These are phyloP conservation scores for Virgularia gustaviana DNA, from an alignment of 92 coral and sea anemone genomes.

Conservation along the genomic window DNA sequence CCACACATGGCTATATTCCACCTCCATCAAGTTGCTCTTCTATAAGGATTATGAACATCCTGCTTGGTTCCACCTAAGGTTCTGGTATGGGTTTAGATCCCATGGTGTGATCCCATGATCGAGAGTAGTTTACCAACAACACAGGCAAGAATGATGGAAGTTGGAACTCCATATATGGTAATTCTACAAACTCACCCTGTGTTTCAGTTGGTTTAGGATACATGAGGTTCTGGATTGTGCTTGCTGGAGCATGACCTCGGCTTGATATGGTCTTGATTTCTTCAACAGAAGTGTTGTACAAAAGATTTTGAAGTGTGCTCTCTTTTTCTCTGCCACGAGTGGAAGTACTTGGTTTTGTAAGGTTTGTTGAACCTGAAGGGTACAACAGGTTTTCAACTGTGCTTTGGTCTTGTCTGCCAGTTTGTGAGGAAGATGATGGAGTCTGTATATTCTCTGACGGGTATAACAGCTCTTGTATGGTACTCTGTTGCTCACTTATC, in stretches of 20 bases:
- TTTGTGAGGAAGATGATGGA: background rate
- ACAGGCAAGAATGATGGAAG: background rate
- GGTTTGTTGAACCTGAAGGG: background rate
- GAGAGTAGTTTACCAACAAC: conserved; percentile 4
- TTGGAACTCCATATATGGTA: background rate
- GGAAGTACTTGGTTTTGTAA: conserved; percentile 14
- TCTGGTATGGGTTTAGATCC: no score
- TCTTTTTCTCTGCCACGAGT: conserved; percentile 82
- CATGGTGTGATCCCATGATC: no score
- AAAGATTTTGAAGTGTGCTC: conserved; percentile 59
- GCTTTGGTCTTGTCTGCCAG: background rate
- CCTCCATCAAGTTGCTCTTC: no score
- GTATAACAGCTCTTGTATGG: background rate
- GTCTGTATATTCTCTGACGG: background rate
- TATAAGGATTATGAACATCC: no score
- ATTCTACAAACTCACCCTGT: background rate
- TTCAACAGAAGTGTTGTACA: conserved; percentile 59
- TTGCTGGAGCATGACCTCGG: conserved; percentile 68
- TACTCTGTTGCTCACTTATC: background rate
- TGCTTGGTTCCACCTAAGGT: no score
- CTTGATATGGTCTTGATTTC: conserved; percentile 32
- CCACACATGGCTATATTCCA: no score
- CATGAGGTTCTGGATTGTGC: conserved; percentile 66
- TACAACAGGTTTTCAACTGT: conserved; percentile 5
- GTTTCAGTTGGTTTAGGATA: conserved; percentile 48